Conservation (phyloP, 2,888 invertebrate genomes). For the Hartigia nigra region DNA sequence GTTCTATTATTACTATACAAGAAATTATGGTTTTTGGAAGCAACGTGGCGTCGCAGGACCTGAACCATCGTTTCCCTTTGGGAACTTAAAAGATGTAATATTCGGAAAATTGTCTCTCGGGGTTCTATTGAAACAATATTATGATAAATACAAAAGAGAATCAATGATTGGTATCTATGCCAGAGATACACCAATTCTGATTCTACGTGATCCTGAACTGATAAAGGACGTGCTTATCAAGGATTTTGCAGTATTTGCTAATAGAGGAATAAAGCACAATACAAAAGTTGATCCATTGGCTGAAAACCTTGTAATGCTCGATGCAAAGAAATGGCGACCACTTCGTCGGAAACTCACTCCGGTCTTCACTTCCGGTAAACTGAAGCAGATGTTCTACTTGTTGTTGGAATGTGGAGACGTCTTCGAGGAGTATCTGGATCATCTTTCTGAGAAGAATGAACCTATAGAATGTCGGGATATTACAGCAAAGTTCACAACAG, state of each 20-base stretch:
- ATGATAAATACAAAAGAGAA: slow-evolving; percentile 28
- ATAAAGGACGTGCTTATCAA: slow-evolving; percentile 61
- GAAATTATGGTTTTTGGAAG: slow-evolving; percentile 29
- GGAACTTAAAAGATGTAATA: neutral
- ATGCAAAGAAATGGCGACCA: slow-evolving; percentile 67
- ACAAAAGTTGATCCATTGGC: slow-evolving; percentile 64
- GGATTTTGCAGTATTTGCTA: slow-evolving; percentile 63
- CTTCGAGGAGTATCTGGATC: slow-evolving; percentile 63
- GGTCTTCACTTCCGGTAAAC: slow-evolving; percentile 67
- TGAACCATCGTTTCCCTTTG: neutral
- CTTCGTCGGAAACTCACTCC: slow-evolving; percentile 67
- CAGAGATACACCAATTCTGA: slow-evolving; percentile 55
- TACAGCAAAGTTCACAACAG: slow-evolving; percentile 61
- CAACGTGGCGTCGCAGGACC: slow-evolving; percentile 22
- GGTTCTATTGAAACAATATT: neutral
- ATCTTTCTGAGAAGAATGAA: slow-evolving; percentile 29
- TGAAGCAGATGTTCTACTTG: slow-evolving; percentile 67
- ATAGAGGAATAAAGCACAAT: slow-evolving; percentile 45
- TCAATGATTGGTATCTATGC: slow-evolving; percentile 62
- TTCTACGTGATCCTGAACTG: slow-evolving; percentile 60
- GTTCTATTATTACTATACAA: slow-evolving; percentile 19
- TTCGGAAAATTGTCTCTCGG: neutral
- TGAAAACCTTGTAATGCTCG: slow-evolving; percentile 67
- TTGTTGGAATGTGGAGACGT: slow-evolving; percentile 64
- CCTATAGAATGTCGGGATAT: slow-evolving; percentile 47